Percentiles rank a stretch among this genome's conserved stretches.
These are phyloP conservation scores for Centrocercus urophasianus DNA, from an alignment of 2,113 vertebrate species.

Conservation along the genomic window DNA sequence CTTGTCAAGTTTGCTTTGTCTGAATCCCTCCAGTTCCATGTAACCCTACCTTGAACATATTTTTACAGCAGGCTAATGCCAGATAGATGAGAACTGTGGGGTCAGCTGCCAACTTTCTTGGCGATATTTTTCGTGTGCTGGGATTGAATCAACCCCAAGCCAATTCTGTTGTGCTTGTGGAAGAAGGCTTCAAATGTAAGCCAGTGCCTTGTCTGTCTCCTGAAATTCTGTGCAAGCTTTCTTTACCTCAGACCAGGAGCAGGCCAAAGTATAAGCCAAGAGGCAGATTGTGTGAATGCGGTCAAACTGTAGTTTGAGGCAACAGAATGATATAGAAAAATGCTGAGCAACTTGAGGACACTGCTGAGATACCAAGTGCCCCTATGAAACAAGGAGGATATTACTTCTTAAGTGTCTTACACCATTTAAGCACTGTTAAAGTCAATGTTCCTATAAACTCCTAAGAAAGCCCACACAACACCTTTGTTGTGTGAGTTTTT, in stretches of 20 bases:
- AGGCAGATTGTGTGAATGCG: neutral
- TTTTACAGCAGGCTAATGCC: neutral
- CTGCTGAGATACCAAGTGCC: neutral
- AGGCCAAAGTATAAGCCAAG: neutral
- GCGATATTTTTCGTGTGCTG: neutral
- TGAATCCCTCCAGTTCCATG: neutral
- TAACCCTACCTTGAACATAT: neutral
- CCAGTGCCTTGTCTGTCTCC: neutral
- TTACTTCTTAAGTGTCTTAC: neutral
- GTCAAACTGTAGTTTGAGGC: neutral
- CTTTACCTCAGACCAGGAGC: neutral
- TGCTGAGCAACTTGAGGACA: neutral
- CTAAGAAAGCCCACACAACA: neutral
- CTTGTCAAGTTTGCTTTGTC: fast-evolving
- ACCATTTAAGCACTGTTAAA: neutral
- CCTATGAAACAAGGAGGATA: neutral
- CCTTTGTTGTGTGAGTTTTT: neutral
- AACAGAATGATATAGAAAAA: neutral
- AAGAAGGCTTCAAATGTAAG: neutral
- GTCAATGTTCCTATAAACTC: neutral
- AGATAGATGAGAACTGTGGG: neutral
- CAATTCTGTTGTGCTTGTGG: neutral
- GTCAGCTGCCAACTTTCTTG: neutral
- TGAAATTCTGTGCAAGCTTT: neutral
- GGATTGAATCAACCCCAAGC: neutral